Percentiles rank a stretch among this genome's conserved stretches.
phyloP scores from a whole-genome alignment of 2,113 vertebrate genomes.

The Cisticola juncidis region DNA sequence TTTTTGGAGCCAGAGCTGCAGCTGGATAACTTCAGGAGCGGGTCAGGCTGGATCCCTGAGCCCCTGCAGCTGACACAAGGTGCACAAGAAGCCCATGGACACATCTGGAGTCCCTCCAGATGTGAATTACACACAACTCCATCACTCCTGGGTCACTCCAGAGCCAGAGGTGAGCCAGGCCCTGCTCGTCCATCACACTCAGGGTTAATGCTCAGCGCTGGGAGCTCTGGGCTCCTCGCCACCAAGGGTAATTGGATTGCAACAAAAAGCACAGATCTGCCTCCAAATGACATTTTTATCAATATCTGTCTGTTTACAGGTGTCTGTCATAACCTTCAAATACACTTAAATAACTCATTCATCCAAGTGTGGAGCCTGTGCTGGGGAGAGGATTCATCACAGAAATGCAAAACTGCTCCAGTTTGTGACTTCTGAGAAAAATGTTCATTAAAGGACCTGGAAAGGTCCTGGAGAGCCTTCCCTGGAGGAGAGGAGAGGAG shows the following conservation, averaged over 20 bases:
- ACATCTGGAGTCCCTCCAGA: neutral
- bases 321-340: conserved; percentile 71
- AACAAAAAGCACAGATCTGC: conserved; percentile 21
- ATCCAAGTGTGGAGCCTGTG: neutral
- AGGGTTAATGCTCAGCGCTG: conserved; percentile 5
- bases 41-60: neutral
- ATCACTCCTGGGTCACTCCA: neutral
- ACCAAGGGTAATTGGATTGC: conserved; percentile 55
- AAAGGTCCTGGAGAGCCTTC: neutral
- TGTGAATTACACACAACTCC: neutral
- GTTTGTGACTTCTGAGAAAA: neutral
- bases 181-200: neutral
- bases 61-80: neutral
- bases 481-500: neutral
- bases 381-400: conserved; percentile 7
- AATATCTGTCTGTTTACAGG: conserved; percentile 67
- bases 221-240: conserved; percentile 47
- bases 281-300: conserved; percentile 60
- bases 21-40: neutral
- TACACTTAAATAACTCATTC: conserved; percentile 56
- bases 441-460: neutral
- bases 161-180: neutral
- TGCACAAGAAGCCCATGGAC: accelerated
- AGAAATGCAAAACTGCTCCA: neutral
- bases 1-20: neutral